These are phyloP conservation scores for Phataginus tetradactyla DNA, from an alignment of 2,797 vertebrate species.

Conservation along the genomic window DNA sequence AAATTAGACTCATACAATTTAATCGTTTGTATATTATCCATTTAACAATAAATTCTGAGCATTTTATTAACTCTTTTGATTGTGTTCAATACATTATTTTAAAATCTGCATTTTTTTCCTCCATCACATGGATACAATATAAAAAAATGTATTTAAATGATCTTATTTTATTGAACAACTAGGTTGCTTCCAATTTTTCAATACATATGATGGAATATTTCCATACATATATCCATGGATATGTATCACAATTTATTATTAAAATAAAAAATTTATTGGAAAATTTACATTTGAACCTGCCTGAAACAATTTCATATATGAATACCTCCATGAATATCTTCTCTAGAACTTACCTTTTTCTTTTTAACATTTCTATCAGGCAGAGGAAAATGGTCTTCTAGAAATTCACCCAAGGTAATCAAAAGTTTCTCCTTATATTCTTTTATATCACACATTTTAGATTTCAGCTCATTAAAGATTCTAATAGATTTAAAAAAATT, in stretches of 20 bases:
- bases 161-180: constrained; percentile 18
- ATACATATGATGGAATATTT: constrained; percentile 32
- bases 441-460: constrained; percentile 64
- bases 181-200: constrained; percentile 29
- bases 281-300: constrained; percentile 3
- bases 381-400: constrained; percentile 84
- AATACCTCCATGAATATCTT: constrained; percentile 17
- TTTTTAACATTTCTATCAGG: constrained; percentile 71
- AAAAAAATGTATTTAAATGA: constrained; percentile 18
- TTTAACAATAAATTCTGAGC: neutral
- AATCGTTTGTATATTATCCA: neutral
- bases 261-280: constrained; percentile 33
- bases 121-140: neutral
- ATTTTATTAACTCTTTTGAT: constrained; percentile 18
- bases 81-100: neutral
- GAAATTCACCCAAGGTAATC: constrained; percentile 77
- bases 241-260: neutral
- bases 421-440: constrained; percentile 77
- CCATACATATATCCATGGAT: neutral
- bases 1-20: constrained; percentile 19
- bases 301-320: constrained; percentile 9
- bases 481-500: constrained; percentile 27
- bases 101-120: neutral
- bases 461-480: constrained; percentile 66
- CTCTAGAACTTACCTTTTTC: constrained; percentile 81